These are phyloP conservation scores for Phrynocephalus guinanensis DNA, from an alignment of 2,797 vertebrate species.

Conservation along the genomic window DNA sequence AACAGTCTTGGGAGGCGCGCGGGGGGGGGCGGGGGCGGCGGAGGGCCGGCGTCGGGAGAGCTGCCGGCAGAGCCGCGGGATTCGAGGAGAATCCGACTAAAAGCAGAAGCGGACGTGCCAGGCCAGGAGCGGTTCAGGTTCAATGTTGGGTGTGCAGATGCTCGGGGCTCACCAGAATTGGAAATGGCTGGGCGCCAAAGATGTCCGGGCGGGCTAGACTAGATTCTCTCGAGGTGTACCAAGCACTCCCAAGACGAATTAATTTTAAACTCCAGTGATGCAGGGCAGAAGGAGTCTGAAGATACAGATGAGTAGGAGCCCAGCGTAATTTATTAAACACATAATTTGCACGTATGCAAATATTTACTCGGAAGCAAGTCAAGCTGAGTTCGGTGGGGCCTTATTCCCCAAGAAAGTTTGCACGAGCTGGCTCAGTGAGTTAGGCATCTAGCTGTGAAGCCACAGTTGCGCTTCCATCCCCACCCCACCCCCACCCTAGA, in stretches of 20 bases:
- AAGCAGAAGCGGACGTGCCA: neutral
- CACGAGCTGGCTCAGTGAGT: too few relatives aligned
- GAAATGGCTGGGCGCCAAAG: neutral
- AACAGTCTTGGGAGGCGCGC: constrained; percentile 36
- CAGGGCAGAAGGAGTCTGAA: neutral
- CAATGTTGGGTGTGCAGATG: neutral
- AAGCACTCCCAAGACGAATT: neutral
- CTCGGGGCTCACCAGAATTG: neutral
- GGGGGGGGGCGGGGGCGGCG: neutral
- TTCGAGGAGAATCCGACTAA: neutral
- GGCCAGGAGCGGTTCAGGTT: too few relatives aligned
- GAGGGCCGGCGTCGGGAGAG: neutral
- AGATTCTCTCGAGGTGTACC: neutral
- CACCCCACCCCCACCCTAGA: neutral
- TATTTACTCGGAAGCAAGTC: neutral
- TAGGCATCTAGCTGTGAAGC: too few relatives aligned
- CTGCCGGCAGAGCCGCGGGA: constrained; percentile 38
- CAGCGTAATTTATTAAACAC: neutral
- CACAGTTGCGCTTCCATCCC: too few relatives aligned
- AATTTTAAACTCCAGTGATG: neutral
- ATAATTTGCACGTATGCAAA: too few relatives aligned
- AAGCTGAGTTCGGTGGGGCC: neutral
- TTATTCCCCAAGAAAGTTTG: too few relatives aligned
- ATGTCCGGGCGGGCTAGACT: neutral
- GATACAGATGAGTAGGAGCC: neutral